Evolutionary conservation across 2,797 vertebrate genomes (phyloP).

Genomic region (Sphaeramia orbicularis): DNA sequence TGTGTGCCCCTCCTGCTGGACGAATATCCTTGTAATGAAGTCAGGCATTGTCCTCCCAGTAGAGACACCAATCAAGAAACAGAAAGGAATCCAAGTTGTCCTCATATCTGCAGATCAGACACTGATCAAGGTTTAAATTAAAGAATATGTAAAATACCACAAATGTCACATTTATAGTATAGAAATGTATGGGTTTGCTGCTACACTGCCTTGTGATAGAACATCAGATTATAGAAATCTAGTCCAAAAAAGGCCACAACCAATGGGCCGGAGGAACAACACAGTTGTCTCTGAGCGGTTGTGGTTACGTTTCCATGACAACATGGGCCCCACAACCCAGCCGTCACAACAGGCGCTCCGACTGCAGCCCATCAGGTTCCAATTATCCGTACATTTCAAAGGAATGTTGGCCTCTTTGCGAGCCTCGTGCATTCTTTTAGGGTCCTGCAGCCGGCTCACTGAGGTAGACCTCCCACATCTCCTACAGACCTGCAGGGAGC

Average conservation of each 20-base stretch:
- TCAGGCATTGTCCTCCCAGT: conserved; percentile 42
- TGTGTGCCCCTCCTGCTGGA: conserved; percentile 75
- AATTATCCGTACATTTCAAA: conserved; percentile 85
- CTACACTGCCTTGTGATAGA: conserved; percentile 39
- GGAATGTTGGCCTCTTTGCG: conserved; percentile 80
- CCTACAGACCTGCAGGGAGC: conserved; percentile 60
- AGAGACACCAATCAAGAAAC: conserved; percentile 12
- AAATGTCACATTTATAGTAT: background rate
- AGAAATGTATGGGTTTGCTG: conserved; percentile 10
- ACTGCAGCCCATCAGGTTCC: conserved; percentile 82
- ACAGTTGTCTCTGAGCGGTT: conserved; percentile 57
- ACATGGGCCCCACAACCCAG: conserved; percentile 68
- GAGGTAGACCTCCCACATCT: conserved; percentile 80
- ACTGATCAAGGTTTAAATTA: background rate
- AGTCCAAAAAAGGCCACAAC: conserved; percentile 25
- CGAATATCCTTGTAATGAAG: conserved; percentile 56
- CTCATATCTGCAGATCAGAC: conserved; percentile 17
- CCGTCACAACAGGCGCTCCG: conserved; percentile 82
- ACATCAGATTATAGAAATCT: conserved; percentile 45
- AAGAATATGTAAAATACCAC: too few relatives aligned
- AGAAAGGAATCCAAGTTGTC: conserved; percentile 9
- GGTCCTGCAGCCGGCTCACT: conserved; percentile 63
- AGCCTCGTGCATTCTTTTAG: conserved; percentile 75
- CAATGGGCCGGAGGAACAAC: conserved; percentile 42
- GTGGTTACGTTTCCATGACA: conserved; percentile 67